Conservation (phyloP, 2,797 vertebrate genomes). For the Gila robusta region DNA sequence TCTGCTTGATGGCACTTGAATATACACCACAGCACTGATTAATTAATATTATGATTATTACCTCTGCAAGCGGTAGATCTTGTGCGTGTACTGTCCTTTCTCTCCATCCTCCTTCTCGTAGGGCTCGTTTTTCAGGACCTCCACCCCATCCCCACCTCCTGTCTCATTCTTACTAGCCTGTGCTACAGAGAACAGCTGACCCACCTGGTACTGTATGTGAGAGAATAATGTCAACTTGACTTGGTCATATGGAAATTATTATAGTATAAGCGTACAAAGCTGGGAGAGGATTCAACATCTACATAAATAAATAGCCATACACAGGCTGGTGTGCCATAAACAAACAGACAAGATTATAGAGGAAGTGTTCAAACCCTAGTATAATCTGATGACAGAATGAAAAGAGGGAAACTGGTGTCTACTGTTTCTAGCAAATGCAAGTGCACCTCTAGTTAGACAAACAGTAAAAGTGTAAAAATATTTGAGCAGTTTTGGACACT, state of each 20-base stretch:
- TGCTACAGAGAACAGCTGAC: constrained; percentile 94
- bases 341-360: not conserved
- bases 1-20: too few species aligned
- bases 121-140: constrained; percentile 90
- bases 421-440: not conserved
- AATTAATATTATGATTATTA: constrained; percentile 59
- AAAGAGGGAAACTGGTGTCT: not conserved
- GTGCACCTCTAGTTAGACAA: not conserved
- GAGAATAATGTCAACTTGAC: constrained; percentile 14
- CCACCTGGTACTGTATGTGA: constrained; percentile 90
- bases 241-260: not conserved
- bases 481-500: not conserved
- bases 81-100: constrained; percentile 96
- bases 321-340: constrained; percentile 17
- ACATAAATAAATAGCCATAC: not conserved
- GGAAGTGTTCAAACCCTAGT: not conserved
- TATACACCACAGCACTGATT: not conserved
- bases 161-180: constrained; percentile 98
- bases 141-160: constrained; percentile 95
- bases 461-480: not conserved
- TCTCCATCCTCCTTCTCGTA: constrained; percentile 91
- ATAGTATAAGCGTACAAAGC: not conserved
- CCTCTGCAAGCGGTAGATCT: constrained; percentile 97
- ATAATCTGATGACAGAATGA: not conserved
- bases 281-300: not conserved